Evolutionary conservation across 2,888 invertebrate genomes (phyloP), one percentile per base, ranked within the genome.

Genomic region (Erynnis tages): DNA sequence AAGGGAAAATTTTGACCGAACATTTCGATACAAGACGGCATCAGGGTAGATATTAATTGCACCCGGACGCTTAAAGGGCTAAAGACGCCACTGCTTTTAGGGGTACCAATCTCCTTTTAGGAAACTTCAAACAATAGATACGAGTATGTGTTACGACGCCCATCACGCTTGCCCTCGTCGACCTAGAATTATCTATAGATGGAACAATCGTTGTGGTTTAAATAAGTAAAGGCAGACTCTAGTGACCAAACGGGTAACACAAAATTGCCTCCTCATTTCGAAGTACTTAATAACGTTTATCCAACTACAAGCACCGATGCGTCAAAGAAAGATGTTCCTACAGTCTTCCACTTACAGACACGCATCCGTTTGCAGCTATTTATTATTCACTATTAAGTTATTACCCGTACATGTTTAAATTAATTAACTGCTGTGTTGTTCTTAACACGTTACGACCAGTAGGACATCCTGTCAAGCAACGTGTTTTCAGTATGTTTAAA

Each of bases 351-450:
- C 35, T 50, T 50, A 50, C 27, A 11, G 10, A 30, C 50, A 50
- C 50, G 41, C 43, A 50, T 35, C 17, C 7, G 19, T 29, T 13
- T 8, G 16, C 10, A 35, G 16, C 41, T 35, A 50, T 41, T 35
- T 34, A 41, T 40, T 43, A 46, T n/a, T 23, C 8, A 41, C 50
- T 43, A 50, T 50, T 50, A 50, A 50, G 41, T 50, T 43, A 50
- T 50, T 50, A 43, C 41, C 11, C 10, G 40, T 35, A 43, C 41
- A 50, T 50, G 49, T 41, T 41, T 34, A 49, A 43, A 50, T 50
- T 50, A 50, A 50, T 50, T 50, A 27, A 43, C 34, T 43, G 21
- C n/a, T 40, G 16, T 34, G 41, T 48, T 40, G 10, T 49, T 48
- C 13, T 50, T 50, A 27, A 41, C 41, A 11, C 41, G 41, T 35